Conservation (phyloP, 2,113 vertebrate genomes). For the Gyps fulvus region DNA sequence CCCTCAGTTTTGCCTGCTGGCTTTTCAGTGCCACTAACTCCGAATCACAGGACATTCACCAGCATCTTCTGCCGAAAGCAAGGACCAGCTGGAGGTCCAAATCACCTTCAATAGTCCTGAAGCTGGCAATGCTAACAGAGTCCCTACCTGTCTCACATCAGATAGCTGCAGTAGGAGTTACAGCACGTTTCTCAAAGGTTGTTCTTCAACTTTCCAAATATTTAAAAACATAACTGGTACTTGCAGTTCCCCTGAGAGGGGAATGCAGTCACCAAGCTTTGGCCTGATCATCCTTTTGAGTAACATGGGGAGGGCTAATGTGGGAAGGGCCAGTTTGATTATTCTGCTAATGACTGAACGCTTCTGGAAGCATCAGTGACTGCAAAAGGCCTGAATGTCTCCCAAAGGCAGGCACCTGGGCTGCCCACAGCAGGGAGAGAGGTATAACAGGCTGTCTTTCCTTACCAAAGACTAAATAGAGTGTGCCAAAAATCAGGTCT, state of each 20-base stretch:
- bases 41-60: not conserved
- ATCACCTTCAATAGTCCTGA: not conserved
- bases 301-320: not conserved
- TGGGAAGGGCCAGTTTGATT: not conserved
- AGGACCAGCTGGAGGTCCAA: not conserved
- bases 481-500: constrained; percentile 79
- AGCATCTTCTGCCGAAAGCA: not conserved
- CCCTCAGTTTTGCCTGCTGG: not conserved
- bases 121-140: not conserved
- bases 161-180: not conserved
- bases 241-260: not conserved
- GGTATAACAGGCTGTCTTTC: not conserved
- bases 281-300: not conserved
- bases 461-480: constrained; percentile 81
- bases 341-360: not conserved
- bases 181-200: accelerated
- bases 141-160: accelerated
- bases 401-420: not conserved
- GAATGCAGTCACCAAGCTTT: not conserved
- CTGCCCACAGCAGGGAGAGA: not conserved
- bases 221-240: not conserved
- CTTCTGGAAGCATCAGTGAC: not conserved
- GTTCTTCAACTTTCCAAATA: not conserved
- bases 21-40: not conserved
- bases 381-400: not conserved